Conservation (phyloP, 2,113 vertebrate species). For the Dendropsophus ebraccatus region DNA sequence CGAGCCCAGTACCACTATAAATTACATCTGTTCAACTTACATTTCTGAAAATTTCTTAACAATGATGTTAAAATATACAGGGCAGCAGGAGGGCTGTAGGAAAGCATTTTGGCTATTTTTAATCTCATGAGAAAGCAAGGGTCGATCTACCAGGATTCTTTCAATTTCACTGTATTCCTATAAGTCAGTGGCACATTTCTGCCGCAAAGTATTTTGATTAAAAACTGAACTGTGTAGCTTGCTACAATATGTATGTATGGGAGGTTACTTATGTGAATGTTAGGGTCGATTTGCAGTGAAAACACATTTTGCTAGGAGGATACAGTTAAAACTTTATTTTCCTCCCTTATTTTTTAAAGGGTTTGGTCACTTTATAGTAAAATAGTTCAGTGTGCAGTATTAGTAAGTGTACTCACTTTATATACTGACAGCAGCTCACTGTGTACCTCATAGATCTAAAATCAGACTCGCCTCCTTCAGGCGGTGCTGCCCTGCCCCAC, state of each 20-base stretch:
- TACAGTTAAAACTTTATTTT: no score
- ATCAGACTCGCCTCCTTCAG: no score
- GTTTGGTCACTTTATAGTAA: no score
- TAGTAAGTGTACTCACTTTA: no score
- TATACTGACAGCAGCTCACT: no score
- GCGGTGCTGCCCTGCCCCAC: no score
- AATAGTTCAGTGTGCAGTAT: no score
- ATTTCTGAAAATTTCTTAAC: neutral
- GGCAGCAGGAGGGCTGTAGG: slow-evolving; percentile 16
- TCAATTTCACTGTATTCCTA: neutral
- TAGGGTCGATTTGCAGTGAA: no score
- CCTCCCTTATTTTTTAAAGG: no score
- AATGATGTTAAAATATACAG: slow-evolving; percentile 17
- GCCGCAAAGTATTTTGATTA: neutral
- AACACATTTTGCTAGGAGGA: no score
- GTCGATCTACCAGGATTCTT: neutral
- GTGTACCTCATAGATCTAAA: no score
- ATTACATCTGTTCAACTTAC: neutral
- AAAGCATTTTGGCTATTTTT: neutral
- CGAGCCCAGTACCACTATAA: neutral
- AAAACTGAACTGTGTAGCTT: neutral
- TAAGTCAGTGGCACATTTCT: neutral
- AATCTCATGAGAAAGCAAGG: neutral
- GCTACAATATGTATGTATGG: neutral
- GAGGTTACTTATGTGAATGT: no score